Evolutionary conservation across 1,140 invertebrate genomes (phyloP).

Genomic region (Chionoecetes opilio): DNA sequence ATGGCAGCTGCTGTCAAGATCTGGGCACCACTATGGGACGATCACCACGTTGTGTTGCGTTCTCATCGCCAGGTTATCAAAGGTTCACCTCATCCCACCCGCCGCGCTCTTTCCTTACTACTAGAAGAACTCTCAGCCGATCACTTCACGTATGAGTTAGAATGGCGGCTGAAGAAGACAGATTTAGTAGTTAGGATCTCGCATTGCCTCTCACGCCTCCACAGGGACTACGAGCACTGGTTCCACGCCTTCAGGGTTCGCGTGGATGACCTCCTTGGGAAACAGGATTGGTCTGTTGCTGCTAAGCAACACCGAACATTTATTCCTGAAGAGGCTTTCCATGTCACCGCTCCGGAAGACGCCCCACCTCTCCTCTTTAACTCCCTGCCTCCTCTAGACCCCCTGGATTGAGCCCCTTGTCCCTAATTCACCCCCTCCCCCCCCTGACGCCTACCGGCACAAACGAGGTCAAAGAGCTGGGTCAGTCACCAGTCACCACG

Average conservation of each 20-base stretch:
- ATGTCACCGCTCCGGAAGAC: constrained; percentile 56
- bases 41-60: constrained; percentile 73
- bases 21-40: constrained; percentile 76
- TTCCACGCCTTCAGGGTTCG: constrained; percentile 76
- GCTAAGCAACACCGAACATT: constrained; percentile 50
- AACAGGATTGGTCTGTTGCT: constrained; percentile 52
- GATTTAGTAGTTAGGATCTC: constrained; percentile 73
- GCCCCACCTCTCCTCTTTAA: background rate
- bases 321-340: constrained; percentile 64
- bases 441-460: no score
- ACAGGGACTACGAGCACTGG: constrained; percentile 78
- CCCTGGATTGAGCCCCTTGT: background rate
- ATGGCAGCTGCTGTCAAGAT: constrained; percentile 66
- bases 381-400: background rate
- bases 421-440: background rate
- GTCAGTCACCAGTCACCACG: no score
- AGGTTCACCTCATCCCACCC: constrained; percentile 72
- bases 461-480: no score
- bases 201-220: constrained; percentile 65
- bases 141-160: constrained; percentile 74
- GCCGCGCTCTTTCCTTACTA: constrained; percentile 66
- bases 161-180: constrained; percentile 73
- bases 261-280: constrained; percentile 76
- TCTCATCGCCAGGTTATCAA: constrained; percentile 74
- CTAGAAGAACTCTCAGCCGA: constrained; percentile 69